Evolutionary conservation across 2,797 vertebrate species (phyloP).

Genomic region (Galaxias olidus): DNA sequence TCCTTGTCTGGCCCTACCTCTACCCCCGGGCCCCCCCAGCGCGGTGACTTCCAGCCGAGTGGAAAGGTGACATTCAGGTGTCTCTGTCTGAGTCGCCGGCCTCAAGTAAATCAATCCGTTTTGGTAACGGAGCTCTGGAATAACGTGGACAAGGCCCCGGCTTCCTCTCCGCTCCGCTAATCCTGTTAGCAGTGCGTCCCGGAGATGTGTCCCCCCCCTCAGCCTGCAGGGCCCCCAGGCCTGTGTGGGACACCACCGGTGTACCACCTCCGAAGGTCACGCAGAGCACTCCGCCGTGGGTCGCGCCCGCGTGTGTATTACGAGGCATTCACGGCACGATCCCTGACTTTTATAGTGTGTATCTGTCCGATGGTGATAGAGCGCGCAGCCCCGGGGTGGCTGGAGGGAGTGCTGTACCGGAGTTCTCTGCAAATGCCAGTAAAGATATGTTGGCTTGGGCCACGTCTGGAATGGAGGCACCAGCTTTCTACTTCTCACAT

Average conservation of each 20-base stretch:
- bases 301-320: background rate
- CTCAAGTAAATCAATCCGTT: conserved; percentile 54
- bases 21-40: conserved; percentile 14
- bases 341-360: conserved; percentile 4
- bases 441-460: too few relatives aligned
- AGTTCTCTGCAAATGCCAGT: background rate
- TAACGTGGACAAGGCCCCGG: conserved; percentile 32
- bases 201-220: background rate
- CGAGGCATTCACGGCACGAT: background rate
- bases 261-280: conserved; percentile 10
- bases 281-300: background rate
- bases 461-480: too few relatives aligned
- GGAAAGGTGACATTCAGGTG: conserved; percentile 59
- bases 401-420: background rate
- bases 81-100: conserved; percentile 28
- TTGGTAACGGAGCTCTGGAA: conserved; percentile 46
- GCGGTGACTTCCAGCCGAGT: conserved; percentile 38
- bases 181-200: conserved; percentile 30
- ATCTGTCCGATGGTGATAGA: conserved; percentile 7
- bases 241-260: background rate
- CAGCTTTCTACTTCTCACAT: too few relatives aligned
- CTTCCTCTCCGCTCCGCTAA: conserved; percentile 37
- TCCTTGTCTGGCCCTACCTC: background rate
- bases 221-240: background rate
- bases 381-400: background rate